Conservation (phyloP, 1,140 invertebrate species). For the Matsumurasca onukii region DNA sequence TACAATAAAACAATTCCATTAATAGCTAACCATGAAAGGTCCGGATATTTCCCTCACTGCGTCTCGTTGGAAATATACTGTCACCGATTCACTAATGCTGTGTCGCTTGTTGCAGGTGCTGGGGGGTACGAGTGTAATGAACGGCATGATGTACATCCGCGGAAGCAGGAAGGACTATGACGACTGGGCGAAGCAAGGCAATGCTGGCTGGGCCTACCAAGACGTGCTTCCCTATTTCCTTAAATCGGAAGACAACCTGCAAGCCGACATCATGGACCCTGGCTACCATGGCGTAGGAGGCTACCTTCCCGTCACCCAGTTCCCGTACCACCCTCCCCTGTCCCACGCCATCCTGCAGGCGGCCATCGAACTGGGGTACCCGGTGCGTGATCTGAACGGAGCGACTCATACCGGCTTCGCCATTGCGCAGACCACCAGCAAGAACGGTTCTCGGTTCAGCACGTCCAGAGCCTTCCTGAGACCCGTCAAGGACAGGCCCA, state of each 20-base stretch:
- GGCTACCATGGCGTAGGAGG: slow-evolving; percentile 78
- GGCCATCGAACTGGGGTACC: slow-evolving; percentile 78
- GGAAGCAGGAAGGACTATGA: slow-evolving; percentile 91
- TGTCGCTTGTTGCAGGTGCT: slow-evolving; percentile 62
- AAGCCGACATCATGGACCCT: slow-evolving; percentile 66
- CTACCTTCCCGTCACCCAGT: slow-evolving; percentile 75
- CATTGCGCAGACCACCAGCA: slow-evolving; percentile 84
- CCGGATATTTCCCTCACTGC: too few relatives aligned
- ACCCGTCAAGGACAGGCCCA: slow-evolving; percentile 64
- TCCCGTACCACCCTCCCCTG: slow-evolving; percentile 82
- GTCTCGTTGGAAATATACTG: too few relatives aligned
- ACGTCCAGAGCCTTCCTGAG: slow-evolving; percentile 68
- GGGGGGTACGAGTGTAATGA: slow-evolving; percentile 91
- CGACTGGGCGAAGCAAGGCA: slow-evolving; percentile 83
- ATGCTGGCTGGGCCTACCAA: slow-evolving; percentile 86
- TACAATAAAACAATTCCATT: too few relatives aligned
- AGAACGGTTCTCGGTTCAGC: slow-evolving; percentile 84
- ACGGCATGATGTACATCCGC: slow-evolving; percentile 96
- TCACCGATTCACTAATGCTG: too few relatives aligned
- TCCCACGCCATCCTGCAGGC: slow-evolving; percentile 82
- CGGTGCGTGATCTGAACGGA: slow-evolving; percentile 82
- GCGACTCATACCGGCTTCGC: slow-evolving; percentile 74
- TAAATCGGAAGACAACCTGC: slow-evolving; percentile 81
- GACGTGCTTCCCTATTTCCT: slow-evolving; percentile 87
- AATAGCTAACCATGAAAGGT: too few relatives aligned